phyloP scores from a whole-genome alignment of 2,113 vertebrate genomes.

The Rhizomys pruinosus region DNA sequence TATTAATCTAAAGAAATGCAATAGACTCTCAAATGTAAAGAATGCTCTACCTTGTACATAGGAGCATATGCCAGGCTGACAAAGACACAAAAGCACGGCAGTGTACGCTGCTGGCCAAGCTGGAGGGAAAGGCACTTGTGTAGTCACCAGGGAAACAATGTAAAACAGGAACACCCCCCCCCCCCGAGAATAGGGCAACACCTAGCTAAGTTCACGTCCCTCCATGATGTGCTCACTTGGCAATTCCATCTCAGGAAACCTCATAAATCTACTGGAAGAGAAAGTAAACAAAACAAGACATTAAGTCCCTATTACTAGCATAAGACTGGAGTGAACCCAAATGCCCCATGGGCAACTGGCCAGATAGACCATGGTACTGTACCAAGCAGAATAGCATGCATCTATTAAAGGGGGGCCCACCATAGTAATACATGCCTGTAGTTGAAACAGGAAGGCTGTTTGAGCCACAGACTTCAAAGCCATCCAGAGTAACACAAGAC shows the following conservation, averaged over 20 bases:
- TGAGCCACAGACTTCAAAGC: background rate
- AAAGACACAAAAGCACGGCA: background rate
- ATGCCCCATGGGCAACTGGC: background rate
- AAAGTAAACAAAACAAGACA: background rate
- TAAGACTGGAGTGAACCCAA: too few relatives aligned
- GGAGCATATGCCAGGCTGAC: background rate
- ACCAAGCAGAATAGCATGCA: accelerated
- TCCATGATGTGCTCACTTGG: background rate
- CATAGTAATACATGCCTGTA: background rate
- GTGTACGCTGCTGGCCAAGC: background rate
- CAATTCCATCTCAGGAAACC: background rate
- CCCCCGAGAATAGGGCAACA: background rate
- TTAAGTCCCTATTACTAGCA: too few relatives aligned
- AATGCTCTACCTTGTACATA: background rate
- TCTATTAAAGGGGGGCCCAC: background rate
- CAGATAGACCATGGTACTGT: too few relatives aligned
- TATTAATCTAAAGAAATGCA: background rate
- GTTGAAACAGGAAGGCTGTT: background rate
- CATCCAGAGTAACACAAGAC: too few relatives aligned
- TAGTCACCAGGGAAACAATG: background rate
- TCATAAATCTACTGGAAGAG: background rate
- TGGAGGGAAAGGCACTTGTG: background rate
- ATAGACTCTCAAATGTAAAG: background rate
- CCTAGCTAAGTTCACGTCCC: background rate
- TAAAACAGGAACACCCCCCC: background rate